These are phyloP conservation scores for Acomys russatus DNA, from an alignment of 2,797 vertebrate species.

Conservation along the genomic window DNA sequence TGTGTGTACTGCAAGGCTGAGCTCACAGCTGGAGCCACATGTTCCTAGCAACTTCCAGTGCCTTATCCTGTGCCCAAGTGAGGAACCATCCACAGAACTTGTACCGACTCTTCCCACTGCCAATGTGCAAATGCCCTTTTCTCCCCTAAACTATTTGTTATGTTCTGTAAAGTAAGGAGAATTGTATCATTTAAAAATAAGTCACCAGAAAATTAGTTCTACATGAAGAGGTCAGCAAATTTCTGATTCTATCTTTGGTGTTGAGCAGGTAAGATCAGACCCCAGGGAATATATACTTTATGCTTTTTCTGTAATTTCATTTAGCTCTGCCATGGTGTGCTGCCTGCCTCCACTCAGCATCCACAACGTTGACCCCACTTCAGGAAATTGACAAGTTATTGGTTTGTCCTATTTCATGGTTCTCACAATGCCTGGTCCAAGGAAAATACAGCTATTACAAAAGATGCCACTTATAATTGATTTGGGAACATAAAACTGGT, in stretches of 20 bases:
- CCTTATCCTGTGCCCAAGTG: background rate
- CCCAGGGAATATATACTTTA: slow-evolving; percentile 44
- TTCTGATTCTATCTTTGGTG: slow-evolving; percentile 51
- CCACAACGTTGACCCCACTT: slow-evolving; percentile 43
- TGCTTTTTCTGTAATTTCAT: slow-evolving; percentile 50
- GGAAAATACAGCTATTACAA: slow-evolving; percentile 64
- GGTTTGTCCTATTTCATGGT: slow-evolving; percentile 41
- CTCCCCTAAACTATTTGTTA: background rate
- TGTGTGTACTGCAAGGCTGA: background rate
- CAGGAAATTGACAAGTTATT: slow-evolving; percentile 68
- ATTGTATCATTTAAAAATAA: background rate
- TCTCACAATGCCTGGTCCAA: slow-evolving; percentile 63
- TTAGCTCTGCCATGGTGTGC: slow-evolving; percentile 36
- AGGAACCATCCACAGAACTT: background rate
- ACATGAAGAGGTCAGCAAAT: slow-evolving; percentile 56
- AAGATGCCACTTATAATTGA: slow-evolving; percentile 77
- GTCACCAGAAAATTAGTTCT: slow-evolving; percentile 58
- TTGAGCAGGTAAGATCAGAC: slow-evolving; percentile 54
- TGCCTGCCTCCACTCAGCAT: slow-evolving; percentile 57
- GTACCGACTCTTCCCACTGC: background rate
- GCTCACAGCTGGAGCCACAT: background rate
- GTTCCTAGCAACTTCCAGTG: background rate
- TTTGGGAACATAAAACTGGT: slow-evolving; percentile 80
- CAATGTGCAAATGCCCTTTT: background rate
- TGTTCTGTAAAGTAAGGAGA: slow-evolving; percentile 50